Conservation (phyloP, 2,888 invertebrate species). For the Apodemia mormo region DNA sequence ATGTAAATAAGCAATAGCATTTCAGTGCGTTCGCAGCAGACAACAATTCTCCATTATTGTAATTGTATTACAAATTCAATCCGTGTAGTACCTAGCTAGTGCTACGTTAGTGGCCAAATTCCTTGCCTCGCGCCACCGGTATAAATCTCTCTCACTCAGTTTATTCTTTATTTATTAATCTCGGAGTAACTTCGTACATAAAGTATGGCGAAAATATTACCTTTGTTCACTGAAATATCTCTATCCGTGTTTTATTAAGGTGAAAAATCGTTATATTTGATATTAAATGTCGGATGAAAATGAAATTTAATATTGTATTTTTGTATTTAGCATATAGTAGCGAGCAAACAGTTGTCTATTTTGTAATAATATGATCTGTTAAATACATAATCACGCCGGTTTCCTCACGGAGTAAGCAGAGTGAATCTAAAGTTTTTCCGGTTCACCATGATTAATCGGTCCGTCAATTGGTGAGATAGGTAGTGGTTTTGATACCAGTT, state of each 20-base stretch:
- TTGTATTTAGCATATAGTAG: neutral
- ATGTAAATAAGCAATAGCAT: neutral
- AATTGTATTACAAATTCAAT: constrained; percentile 10
- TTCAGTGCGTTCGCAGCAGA: neutral
- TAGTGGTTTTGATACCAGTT: no score
- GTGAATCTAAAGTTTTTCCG: no score
- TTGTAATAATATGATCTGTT: neutral
- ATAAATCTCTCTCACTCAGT: constrained; percentile 21
- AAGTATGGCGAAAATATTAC: constrained; percentile 22
- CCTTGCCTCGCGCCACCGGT: constrained; percentile 1
- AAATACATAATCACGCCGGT: no score
- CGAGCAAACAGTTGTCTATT: neutral
- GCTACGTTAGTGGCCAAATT: neutral
- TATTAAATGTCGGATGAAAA: neutral
- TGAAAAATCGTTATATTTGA: constrained; percentile 10
- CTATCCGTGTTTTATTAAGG: neutral
- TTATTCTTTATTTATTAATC: constrained; percentile 21
- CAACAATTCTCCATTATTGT: constrained; percentile 3
- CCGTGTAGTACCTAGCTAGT: neutral
- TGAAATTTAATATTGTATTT: neutral
- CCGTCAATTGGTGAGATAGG: no score
- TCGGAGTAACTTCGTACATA: constrained; percentile 20
- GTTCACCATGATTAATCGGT: no score
- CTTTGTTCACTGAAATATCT: constrained; percentile 17
- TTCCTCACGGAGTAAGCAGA: no score